Evolutionary conservation across 1,140 invertebrate species (phyloP).

Genomic region (Monomorium pharaonis): DNA sequence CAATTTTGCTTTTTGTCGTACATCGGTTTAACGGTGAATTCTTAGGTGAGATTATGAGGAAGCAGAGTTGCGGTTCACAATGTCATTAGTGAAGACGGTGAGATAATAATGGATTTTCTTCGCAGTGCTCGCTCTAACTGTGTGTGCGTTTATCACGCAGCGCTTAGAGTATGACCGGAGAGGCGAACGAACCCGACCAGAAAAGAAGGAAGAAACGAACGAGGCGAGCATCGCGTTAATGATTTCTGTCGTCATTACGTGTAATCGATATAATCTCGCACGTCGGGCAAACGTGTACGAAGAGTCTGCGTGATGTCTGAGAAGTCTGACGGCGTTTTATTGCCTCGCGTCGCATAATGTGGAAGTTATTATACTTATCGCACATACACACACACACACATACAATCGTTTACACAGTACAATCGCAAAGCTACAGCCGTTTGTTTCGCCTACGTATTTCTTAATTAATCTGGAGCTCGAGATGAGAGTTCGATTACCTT

Average conservation of each 20-base stretch:
- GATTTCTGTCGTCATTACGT: slow-evolving; percentile 43
- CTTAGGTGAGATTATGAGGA: slow-evolving; percentile 52
- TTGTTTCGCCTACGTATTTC: not conserved
- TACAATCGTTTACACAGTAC: not conserved
- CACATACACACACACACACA: not conserved
- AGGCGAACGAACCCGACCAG: slow-evolving; percentile 35
- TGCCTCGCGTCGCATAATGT: not conserved
- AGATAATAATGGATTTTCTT: slow-evolving; percentile 51
- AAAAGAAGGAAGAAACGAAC: slow-evolving; percentile 36
- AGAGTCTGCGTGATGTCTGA: slow-evolving; percentile 37
- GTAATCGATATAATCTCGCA: slow-evolving; percentile 53
- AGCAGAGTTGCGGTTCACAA: slow-evolving; percentile 38
- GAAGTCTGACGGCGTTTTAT: slow-evolving; percentile 8
- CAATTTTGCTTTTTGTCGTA: slow-evolving; percentile 55
- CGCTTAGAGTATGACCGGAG: not conserved
- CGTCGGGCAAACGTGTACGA: not conserved
- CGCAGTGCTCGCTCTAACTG: slow-evolving; percentile 1
- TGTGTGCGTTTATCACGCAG: slow-evolving; percentile 17
- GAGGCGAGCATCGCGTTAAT: slow-evolving; percentile 42
- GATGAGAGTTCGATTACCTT: not conserved
- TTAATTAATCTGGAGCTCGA: slow-evolving; percentile 1
- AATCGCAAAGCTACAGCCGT: not conserved
- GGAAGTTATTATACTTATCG: slow-evolving; percentile 46
- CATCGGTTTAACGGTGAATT: slow-evolving; percentile 68
- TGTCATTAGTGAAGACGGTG: slow-evolving; percentile 46